Percentiles rank a stretch among this genome's conserved stretches.
phyloP scores from a whole-genome alignment of 2,888 invertebrate genomes.

The Eledona agricola region DNA sequence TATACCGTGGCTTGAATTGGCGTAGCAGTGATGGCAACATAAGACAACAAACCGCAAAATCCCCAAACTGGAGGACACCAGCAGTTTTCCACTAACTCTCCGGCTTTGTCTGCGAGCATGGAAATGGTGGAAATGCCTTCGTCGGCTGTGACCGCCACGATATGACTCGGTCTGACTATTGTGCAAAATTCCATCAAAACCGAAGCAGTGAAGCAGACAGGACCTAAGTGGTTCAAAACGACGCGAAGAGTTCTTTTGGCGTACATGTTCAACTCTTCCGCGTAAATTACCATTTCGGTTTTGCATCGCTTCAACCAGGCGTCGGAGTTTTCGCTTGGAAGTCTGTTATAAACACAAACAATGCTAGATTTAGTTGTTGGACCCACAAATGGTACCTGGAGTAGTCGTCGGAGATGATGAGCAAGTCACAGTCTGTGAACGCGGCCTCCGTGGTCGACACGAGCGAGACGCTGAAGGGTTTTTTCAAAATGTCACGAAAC shows the following conservation, averaged over 20 bases:
- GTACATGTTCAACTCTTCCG: constrained; percentile 64
- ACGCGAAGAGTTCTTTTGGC: constrained; percentile 64
- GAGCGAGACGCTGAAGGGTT: constrained; percentile 40
- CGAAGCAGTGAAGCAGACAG: constrained; percentile 69
- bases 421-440: constrained; percentile 64
- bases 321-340: constrained; percentile 47
- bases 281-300: constrained; percentile 60
- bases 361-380: constrained; percentile 1
- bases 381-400: constrained; percentile 43
- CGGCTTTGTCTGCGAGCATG: constrained; percentile 61
- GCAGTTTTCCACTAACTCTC: constrained; percentile 64
- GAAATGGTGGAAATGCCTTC: constrained; percentile 61
- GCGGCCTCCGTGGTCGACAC: constrained; percentile 63
- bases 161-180: constrained; percentile 62
- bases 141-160: constrained; percentile 69
- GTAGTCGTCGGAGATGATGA: constrained; percentile 65
- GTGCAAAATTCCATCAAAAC: constrained; percentile 61
- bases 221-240: constrained; percentile 67
- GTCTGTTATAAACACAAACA: constrained; percentile 57
- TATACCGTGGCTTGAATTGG: constrained; percentile 65
- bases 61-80: constrained; percentile 73
- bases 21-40: constrained; percentile 67
- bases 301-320: constrained; percentile 54
- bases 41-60: constrained; percentile 67
- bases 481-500: constrained; percentile 19